These are phyloP conservation scores for Trochalopteron elliotii DNA, from an alignment of 2,113 vertebrate species.

Conservation along the genomic window DNA sequence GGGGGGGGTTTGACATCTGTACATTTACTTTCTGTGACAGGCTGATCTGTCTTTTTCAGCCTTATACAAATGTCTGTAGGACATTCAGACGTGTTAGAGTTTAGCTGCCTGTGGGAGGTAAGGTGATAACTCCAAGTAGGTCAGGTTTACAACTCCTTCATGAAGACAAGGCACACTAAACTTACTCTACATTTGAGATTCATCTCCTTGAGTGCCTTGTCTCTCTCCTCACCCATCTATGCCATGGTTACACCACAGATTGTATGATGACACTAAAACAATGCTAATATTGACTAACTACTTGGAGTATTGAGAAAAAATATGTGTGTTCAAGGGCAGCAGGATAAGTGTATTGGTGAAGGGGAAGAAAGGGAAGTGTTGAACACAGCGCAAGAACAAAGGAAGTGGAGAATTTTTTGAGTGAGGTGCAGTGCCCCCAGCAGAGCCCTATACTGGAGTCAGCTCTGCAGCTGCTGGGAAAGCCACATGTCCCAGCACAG, in stretches of 20 bases:
- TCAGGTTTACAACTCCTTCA: not conserved
- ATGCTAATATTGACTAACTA: not conserved
- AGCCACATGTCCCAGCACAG: not conserved
- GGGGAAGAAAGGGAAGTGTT: not conserved
- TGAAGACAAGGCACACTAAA: not conserved
- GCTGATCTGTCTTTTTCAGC: not conserved
- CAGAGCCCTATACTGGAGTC: not conserved
- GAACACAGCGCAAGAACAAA: not conserved
- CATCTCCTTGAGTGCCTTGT: not conserved
- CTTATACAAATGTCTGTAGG: not conserved
- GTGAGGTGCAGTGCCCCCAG: not conserved
- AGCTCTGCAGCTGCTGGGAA: not conserved
- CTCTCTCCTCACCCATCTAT: not conserved
- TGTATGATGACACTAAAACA: not conserved
- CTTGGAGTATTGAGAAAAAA: not conserved
- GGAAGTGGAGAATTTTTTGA: not conserved
- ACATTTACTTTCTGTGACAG: not conserved
- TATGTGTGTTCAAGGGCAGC: not conserved
- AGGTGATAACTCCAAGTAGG: not conserved
- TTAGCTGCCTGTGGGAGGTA: not conserved
- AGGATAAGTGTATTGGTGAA: fast-evolving
- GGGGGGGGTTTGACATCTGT: not conserved
- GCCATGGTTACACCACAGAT: not conserved
- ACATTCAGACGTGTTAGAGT: not conserved
- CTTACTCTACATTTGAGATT: fast-evolving